These are phyloP conservation scores for Dicerorhinus sumatrensis DNA, from an alignment of 2,113 vertebrate species.

Conservation along the genomic window DNA sequence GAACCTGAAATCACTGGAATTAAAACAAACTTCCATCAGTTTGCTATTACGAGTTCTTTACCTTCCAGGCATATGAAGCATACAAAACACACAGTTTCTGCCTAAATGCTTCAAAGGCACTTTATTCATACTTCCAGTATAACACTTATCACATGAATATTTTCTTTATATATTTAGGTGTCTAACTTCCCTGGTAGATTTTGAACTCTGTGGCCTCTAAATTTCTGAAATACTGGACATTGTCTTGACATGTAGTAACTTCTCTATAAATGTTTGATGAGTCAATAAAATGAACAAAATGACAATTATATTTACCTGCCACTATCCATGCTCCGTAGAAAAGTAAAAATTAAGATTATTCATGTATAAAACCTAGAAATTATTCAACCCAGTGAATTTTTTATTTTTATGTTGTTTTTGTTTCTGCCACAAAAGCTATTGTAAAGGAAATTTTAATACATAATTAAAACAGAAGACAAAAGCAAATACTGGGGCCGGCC, in stretches of 20 bases:
- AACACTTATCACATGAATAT: neutral
- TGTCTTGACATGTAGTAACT: neutral
- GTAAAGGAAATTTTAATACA: neutral
- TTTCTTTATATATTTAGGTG: neutral
- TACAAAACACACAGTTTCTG: neutral
- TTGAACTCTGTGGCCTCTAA: neutral
- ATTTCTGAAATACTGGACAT: neutral
- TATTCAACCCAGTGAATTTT: neutral
- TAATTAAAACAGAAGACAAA: neutral
- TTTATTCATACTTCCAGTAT: neutral
- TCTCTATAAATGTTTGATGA: neutral
- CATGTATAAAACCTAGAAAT: neutral
- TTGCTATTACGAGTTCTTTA: neutral
- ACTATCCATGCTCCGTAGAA: neutral
- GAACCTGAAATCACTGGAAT: neutral
- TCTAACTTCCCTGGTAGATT: neutral
- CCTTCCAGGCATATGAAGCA: neutral
- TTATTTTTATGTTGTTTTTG: neutral
- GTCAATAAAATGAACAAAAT: neutral
- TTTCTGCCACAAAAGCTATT: neutral
- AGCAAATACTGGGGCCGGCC: neutral
- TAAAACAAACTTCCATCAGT: neutral
- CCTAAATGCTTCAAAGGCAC: neutral
- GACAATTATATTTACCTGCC: neutral
- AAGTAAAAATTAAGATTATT: neutral